These are phyloP conservation scores for Channallabes apus DNA, from an alignment of 2,797 vertebrate genomes.

Conservation along the genomic window DNA sequence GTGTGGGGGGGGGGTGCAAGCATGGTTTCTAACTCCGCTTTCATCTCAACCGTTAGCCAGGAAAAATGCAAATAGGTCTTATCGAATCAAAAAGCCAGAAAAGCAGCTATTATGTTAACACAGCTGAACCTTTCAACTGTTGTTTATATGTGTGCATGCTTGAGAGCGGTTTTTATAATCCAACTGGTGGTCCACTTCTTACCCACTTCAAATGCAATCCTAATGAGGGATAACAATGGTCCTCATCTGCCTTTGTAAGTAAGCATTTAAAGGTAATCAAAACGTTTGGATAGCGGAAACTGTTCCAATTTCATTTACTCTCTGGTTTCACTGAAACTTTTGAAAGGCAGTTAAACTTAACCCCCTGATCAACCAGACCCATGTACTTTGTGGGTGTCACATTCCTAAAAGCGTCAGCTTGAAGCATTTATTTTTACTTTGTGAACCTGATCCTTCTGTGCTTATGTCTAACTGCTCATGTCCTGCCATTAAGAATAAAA, in stretches of 20 bases:
- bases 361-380: not conserved
- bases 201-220: conserved; percentile 7
- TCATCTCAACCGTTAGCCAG: conserved; percentile 60
- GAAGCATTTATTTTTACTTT: not conserved
- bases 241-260: not conserved
- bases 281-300: not conserved
- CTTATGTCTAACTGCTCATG: not conserved
- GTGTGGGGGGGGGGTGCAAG: conserved; percentile 37
- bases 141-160: conserved; percentile 8
- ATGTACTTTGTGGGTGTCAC: not conserved
- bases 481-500: not conserved
- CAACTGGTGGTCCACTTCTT: conserved; percentile 31
- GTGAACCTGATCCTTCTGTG: not conserved
- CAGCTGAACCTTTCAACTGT: conserved; percentile 35
- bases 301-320: not conserved
- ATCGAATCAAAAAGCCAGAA: conserved; percentile 53
- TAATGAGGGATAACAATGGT: conserved; percentile 22
- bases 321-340: not conserved
- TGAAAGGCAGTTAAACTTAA: not conserved
- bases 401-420: not conserved
- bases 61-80: conserved; percentile 59
- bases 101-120: conserved; percentile 22
- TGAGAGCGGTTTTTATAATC: conserved; percentile 23
- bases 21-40: conserved; percentile 52
- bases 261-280: conserved; percentile 23